These are phyloP conservation scores for Buathra laborator DNA, from an alignment of 2,888 invertebrate species.

Conservation along the genomic window DNA sequence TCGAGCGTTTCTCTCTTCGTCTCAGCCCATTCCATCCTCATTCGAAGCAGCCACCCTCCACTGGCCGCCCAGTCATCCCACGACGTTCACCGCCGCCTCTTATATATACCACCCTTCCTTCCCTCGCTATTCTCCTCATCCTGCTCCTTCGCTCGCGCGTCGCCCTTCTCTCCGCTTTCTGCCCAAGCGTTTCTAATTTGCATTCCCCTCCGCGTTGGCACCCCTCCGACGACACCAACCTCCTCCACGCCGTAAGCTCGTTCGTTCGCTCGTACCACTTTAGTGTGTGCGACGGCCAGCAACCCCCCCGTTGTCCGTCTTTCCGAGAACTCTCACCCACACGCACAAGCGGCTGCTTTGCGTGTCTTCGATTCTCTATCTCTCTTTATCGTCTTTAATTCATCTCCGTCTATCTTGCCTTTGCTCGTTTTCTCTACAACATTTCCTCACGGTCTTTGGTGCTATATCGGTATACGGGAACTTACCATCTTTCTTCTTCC, in stretches of 20 bases:
- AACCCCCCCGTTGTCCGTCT: slow-evolving; percentile 69
- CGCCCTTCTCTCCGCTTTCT: slow-evolving; percentile 77
- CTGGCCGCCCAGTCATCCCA: slow-evolving; percentile 65
- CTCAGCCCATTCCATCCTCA: slow-evolving; percentile 59
- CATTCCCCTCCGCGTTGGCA: slow-evolving; percentile 84
- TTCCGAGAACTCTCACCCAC: slow-evolving; percentile 39
- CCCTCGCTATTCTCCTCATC: slow-evolving; percentile 56
- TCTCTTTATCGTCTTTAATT: slow-evolving; percentile 58
- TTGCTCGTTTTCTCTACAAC: slow-evolving; percentile 63
- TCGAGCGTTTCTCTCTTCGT: slow-evolving; percentile 67
- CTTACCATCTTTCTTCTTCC: slow-evolving; percentile 29
- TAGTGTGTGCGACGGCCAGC: slow-evolving; percentile 59
- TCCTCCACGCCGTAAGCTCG: slow-evolving; percentile 53
- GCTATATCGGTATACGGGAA: slow-evolving; percentile 24
- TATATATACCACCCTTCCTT: slow-evolving; percentile 70
- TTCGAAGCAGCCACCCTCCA: slow-evolving; percentile 64
- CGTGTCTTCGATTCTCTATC: slow-evolving; percentile 55
- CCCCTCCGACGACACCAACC: slow-evolving; percentile 71
- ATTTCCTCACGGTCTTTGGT: slow-evolving; percentile 26
- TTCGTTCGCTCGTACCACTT: slow-evolving; percentile 53
- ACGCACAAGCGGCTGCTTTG: slow-evolving; percentile 25
- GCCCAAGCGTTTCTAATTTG: slow-evolving; percentile 85
- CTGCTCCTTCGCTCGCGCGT: slow-evolving; percentile 54
- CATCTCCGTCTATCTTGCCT: slow-evolving; percentile 45
- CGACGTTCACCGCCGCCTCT: slow-evolving; percentile 66